Percentiles rank a stretch among this genome's conserved stretches.
phyloP scores from a whole-genome alignment of 2,797 vertebrate genomes.

The Thamnophis elegans region DNA sequence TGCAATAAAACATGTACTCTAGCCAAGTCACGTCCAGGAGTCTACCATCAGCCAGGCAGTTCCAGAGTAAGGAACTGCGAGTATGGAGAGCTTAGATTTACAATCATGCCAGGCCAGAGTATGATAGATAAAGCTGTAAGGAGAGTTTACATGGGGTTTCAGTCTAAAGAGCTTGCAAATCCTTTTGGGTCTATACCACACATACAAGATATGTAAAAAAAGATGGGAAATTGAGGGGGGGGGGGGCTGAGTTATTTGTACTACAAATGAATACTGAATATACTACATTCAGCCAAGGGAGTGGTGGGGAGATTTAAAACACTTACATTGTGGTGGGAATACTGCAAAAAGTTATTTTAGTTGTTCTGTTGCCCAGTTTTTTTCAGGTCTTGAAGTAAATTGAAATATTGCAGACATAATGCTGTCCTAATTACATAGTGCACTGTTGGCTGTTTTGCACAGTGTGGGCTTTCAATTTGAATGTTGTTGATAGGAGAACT shows the following conservation, averaged over 20 bases:
- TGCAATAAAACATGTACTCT: background rate
- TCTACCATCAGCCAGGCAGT: background rate
- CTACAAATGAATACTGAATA: background rate
- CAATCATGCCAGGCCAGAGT: background rate
- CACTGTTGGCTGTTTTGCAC: conserved; percentile 19
- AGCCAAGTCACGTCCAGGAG: background rate
- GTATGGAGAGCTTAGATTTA: background rate
- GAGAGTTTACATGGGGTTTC: background rate
- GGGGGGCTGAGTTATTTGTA: background rate
- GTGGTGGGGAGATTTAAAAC: background rate
- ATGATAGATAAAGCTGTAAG: background rate
- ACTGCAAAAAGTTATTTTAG: background rate
- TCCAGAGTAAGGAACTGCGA: background rate
- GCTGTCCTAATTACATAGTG: conserved; percentile 35
- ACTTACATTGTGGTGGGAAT: background rate
- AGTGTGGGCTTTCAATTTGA: conserved; percentile 52
- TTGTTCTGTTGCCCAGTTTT: background rate
- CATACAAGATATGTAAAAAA: background rate
- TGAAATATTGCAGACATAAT: conserved; percentile 17
- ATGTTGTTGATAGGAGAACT: conserved; percentile 55
- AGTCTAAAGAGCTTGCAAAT: background rate
- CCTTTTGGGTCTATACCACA: background rate
- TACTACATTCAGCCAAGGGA: background rate
- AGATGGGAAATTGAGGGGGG: background rate
- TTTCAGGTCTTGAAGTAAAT: conserved; percentile 7